Evolutionary conservation across 2,113 vertebrate species (phyloP).

Genomic region (Pipra filicauda): DNA sequence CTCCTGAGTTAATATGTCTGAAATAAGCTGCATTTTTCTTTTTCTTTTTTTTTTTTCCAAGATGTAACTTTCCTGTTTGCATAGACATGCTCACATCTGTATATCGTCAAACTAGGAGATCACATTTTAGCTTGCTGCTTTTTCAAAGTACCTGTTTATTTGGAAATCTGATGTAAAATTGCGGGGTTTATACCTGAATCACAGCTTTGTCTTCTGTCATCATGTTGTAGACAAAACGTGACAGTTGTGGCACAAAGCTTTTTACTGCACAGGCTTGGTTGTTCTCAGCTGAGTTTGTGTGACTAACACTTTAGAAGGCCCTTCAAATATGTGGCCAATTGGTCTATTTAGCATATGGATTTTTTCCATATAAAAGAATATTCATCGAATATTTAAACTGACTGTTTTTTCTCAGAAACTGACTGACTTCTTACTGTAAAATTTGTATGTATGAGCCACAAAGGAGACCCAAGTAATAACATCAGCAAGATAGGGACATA

Average conservation of each 20-base stretch:
- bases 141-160: background rate
- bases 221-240: background rate
- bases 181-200: background rate
- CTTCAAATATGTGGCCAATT: background rate
- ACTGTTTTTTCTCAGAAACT: background rate
- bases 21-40: background rate
- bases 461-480: background rate
- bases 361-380: background rate
- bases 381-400: background rate
- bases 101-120: rapidly evolving
- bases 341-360: background rate
- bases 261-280: background rate
- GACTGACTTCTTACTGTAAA: background rate
- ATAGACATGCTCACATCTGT: rapidly evolving
- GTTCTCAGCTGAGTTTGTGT: constrained; percentile 31
- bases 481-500: background rate
- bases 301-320: background rate
- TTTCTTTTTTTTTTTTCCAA: background rate
- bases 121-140: background rate
- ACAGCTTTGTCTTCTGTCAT: background rate
- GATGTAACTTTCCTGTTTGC: background rate
- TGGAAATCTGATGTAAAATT: background rate
- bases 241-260: background rate
- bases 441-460: background rate
- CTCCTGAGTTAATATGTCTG: background rate